A percentile compares a stretch with the other conserved stretches of the same genome.
Evolutionary conservation across 2,888 invertebrate genomes (phyloP).

Genomic region (Parelbella ahira): DNA sequence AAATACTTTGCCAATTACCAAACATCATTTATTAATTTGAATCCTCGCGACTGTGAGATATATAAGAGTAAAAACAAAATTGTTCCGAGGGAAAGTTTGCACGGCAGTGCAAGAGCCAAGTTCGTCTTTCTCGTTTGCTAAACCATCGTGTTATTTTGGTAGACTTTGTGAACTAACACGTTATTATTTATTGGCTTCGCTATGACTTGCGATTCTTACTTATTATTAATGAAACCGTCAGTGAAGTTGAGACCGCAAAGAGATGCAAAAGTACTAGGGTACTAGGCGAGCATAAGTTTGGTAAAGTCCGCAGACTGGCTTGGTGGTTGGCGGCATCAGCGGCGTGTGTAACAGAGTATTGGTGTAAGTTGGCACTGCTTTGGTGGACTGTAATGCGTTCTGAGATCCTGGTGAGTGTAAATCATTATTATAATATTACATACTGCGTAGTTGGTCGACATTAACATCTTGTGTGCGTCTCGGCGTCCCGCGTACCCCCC

Average conservation of each 20-base stretch:
- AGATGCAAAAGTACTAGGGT: slow-evolving; percentile 65
- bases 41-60: too few relatives aligned
- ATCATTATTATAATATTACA: slow-evolving; percentile 66
- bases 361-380: slow-evolving; percentile 80
- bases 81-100: too few relatives aligned
- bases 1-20: too few relatives aligned
- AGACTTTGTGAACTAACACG: too few relatives aligned
- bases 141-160: too few relatives aligned
- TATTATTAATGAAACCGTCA: background rate
- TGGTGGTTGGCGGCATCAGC: slow-evolving; percentile 71
- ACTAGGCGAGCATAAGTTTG: slow-evolving; percentile 73
- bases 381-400: slow-evolving; percentile 78
- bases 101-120: too few relatives aligned
- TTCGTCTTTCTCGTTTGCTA: too few relatives aligned
- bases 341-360: slow-evolving; percentile 70
- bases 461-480: slow-evolving; percentile 34
- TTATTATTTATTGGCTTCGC: too few relatives aligned
- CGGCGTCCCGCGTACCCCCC: too few relatives aligned
- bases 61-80: too few relatives aligned
- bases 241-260: slow-evolving; percentile 54
- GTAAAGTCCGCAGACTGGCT: slow-evolving; percentile 75
- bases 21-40: too few relatives aligned
- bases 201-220: too few relatives aligned
- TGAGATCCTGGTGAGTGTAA: slow-evolving; percentile 75
- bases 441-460: slow-evolving; percentile 25